These are phyloP conservation scores for Eilema griseolum DNA, from an alignment of 2,888 invertebrate genomes.

Conservation along the genomic window DNA sequence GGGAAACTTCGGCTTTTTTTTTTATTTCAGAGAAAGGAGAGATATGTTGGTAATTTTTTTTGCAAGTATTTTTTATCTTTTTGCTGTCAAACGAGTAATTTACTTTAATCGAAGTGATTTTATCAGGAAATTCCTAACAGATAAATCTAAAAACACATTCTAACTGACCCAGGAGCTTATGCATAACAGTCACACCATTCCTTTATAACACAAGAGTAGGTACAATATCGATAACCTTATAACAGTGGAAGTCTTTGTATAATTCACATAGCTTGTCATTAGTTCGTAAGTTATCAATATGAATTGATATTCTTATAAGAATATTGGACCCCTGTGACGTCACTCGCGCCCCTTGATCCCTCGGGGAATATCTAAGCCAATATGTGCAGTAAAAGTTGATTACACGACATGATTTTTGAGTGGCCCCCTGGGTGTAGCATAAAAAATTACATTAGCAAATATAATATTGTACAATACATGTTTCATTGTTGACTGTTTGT, in stretches of 20 bases:
- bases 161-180: not conserved
- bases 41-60: too few relatives aligned
- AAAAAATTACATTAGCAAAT: constrained; percentile 45
- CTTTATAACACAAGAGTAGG: not conserved
- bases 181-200: not conserved
- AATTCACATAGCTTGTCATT: not conserved
- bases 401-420: constrained; percentile 71
- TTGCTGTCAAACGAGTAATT: too few relatives aligned
- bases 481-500: constrained; percentile 18
- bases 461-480: constrained; percentile 28
- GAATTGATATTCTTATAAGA: constrained; percentile 34
- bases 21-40: too few relatives aligned
- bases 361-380: constrained; percentile 63
- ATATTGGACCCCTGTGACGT: constrained; percentile 59
- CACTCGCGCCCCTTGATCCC: constrained; percentile 36
- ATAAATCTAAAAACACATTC: not conserved
- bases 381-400: constrained; percentile 73
- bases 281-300: constrained; percentile 9
- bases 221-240: constrained; percentile 7
- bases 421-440: constrained; percentile 49
- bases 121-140: too few relatives aligned
- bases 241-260: constrained; percentile 14
- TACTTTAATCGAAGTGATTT: too few relatives aligned
- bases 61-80: too few relatives aligned
- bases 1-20: too few relatives aligned